phyloP scores from a whole-genome alignment of 2,797 vertebrate species.

The Sebastes iracundus region DNA sequence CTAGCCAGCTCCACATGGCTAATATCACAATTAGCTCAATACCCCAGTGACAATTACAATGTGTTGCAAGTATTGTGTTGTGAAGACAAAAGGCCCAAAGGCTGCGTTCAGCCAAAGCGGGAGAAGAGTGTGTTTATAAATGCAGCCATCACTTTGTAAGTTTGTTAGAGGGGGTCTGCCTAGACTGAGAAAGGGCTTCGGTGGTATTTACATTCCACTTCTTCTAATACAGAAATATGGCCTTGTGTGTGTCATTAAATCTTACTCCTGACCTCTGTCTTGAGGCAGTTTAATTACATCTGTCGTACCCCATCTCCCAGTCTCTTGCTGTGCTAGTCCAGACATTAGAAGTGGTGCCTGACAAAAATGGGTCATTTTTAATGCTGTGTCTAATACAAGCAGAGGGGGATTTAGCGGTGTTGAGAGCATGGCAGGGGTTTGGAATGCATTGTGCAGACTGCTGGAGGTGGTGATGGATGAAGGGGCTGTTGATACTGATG shows the following conservation, averaged over 20 bases:
- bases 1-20: background rate
- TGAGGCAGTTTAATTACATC: slow-evolving; percentile 49
- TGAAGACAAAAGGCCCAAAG: background rate
- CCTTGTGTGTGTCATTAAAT: slow-evolving; percentile 20
- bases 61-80: slow-evolving; percentile 20
- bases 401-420: slow-evolving; percentile 63
- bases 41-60: slow-evolving; percentile 22
- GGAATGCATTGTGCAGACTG: slow-evolving; percentile 47
- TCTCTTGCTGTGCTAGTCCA: slow-evolving; percentile 16
- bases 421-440: slow-evolving; percentile 41
- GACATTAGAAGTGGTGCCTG: slow-evolving; percentile 34
- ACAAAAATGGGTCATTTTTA: slow-evolving; percentile 77
- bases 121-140: slow-evolving; percentile 23
- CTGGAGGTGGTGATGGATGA: slow-evolving; percentile 1
- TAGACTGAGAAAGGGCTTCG: slow-evolving; percentile 29
- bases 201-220: slow-evolving; percentile 49
- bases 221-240: slow-evolving; percentile 40
- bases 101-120: background rate
- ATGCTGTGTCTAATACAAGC: slow-evolving; percentile 59
- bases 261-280: slow-evolving; percentile 15
- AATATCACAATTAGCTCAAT: slow-evolving; percentile 30
- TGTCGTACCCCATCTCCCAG: slow-evolving; percentile 4
- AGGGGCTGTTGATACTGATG: slow-evolving; percentile 27
- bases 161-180: slow-evolving; percentile 24
- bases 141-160: slow-evolving; percentile 9